A percentile compares a stretch with the other conserved stretches of the same genome.
These are phyloP conservation scores for Allolobophora icterica DNA, from an alignment of 2,888 invertebrate species.

Conservation along the genomic window DNA sequence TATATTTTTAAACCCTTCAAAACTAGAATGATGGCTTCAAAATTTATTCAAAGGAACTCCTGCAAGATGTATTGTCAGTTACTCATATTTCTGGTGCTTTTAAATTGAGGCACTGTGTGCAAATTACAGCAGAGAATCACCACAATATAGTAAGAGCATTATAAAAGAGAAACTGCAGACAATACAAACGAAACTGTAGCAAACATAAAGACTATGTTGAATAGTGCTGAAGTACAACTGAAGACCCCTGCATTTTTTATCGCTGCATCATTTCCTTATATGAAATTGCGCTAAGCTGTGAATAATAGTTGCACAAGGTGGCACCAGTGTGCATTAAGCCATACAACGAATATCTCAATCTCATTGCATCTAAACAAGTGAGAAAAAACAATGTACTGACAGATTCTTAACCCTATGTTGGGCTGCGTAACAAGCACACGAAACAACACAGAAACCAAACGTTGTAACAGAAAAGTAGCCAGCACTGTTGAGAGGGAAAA, in stretches of 20 bases:
- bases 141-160: neutral
- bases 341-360: neutral
- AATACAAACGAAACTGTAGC: neutral
- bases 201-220: neutral
- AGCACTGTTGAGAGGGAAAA: neutral
- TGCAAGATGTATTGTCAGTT: neutral
- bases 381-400: neutral
- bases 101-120: neutral
- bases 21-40: no score
- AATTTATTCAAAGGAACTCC: neutral
- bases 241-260: neutral
- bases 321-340: neutral
- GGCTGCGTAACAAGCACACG: neutral
- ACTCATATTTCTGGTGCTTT: neutral
- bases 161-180: neutral
- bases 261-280: neutral
- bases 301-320: neutral
- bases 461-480: neutral
- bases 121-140: no score
- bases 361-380: neutral
- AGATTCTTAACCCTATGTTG: neutral
- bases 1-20: neutral
- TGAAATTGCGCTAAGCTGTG: neutral
- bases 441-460: neutral
- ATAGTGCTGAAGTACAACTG: neutral